Evolutionary conservation across 2,113 vertebrate genomes (phyloP), one percentile per base, ranked within the genome.

Genomic region (Thalassoma bifasciatum): DNA sequence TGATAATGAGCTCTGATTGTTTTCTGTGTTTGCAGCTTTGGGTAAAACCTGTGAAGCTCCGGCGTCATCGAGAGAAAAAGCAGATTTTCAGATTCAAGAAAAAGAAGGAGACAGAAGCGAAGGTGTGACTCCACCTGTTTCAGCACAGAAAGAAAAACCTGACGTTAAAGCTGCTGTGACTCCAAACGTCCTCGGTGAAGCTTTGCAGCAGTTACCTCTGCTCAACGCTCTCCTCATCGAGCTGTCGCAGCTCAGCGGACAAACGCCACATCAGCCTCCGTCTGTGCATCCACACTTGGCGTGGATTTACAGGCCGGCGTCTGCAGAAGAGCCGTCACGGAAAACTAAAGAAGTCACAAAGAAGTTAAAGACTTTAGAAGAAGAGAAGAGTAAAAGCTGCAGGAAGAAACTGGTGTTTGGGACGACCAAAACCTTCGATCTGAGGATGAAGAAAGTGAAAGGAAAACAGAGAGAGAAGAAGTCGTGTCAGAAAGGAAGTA

Each of bases 171-270:
- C 5, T 50, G 73, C 17, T 6, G 30, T 1, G 17, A 68, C 74
- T 42, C 75, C 57, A 23, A 71, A 84, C 66, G 59, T 62, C 56
- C 75, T 87, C 1, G 44, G 76, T 16, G 85, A 77, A 26, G 52
- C 88, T 0, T 47, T 96, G 61, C 80, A 57, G 54, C 95, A 93
- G 77, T 76, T 98, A 74, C 97, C 97, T 0, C 86, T 99, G 0
- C 87, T 99, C 50, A 97, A 95, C 12, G 94, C 96, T 37, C 90
- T 99, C 79, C 80, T 97, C 24, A 80, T 94, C 0, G 97, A 99
- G 75, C 85, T 99, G 59, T 95, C 95, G 0, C 80, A 96, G 87
- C 84, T 98, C 21, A 90, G 87, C 44, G 77, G 71, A 21, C 89
- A 90, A 2, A 85, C 46, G 6, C 66, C 73, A 52, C 70, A 82